These are phyloP conservation scores for Hylomyscus alleni DNA, from an alignment of 2,797 vertebrate species.

Conservation along the genomic window DNA sequence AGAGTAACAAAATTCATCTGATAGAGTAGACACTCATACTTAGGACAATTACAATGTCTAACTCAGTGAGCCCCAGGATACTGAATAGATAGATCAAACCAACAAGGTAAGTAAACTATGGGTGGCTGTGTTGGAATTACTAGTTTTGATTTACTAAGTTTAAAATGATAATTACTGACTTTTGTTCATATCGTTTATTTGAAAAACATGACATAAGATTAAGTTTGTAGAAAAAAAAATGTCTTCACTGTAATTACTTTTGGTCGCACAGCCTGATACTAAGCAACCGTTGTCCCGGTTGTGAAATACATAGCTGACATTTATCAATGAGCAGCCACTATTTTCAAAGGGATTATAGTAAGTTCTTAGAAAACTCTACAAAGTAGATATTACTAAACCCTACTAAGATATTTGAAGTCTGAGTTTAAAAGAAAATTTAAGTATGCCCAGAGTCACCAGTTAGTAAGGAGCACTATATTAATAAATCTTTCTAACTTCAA, in stretches of 20 bases:
- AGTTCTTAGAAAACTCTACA: neutral
- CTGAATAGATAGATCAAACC: neutral
- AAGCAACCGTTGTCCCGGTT: neutral
- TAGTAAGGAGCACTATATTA: neutral
- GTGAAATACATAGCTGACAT: neutral
- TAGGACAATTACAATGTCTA: neutral
- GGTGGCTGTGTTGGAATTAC: neutral
- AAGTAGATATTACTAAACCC: neutral
- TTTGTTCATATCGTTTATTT: neutral
- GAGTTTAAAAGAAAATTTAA: neutral
- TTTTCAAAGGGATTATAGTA: neutral
- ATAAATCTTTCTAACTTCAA: constrained; percentile 24
- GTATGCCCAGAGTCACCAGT: neutral
- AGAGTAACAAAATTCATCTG: neutral
- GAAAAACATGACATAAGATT: neutral
- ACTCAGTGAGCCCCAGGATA: neutral
- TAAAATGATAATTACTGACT: constrained; percentile 11
- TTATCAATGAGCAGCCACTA: neutral
- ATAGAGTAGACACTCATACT: neutral
- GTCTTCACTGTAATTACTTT: neutral
- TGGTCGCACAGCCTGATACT: neutral
- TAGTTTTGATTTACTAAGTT: neutral
- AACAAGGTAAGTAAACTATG: neutral
- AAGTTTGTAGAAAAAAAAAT: constrained; percentile 5
- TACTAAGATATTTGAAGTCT: neutral